Evolutionary conservation across 1,140 invertebrate genomes (phyloP).

Genomic region (Pseudachorutes palmiensis): DNA sequence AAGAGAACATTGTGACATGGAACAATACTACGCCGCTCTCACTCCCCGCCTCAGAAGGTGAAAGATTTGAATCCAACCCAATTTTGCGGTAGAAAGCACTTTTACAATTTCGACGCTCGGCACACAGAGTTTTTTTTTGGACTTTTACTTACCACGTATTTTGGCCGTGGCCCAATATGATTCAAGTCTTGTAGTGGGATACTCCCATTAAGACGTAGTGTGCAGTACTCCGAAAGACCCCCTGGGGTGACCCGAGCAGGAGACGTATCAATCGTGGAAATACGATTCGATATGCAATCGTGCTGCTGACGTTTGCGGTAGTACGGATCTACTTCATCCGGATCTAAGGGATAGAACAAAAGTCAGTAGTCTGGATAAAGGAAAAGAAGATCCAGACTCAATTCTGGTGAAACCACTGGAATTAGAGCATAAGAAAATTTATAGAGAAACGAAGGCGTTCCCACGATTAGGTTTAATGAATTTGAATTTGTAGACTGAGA

Average conservation of each 20-base stretch:
- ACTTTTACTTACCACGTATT: slow-evolving; percentile 43
- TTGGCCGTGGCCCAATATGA: slow-evolving; percentile 41
- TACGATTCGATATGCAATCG: too few relatives aligned
- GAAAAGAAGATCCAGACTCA: slow-evolving; percentile 15
- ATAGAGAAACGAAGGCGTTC: too few relatives aligned
- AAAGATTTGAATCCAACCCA: too few relatives aligned
- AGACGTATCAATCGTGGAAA: slow-evolving; percentile 69
- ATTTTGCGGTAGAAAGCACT: neutral
- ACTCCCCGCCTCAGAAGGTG: too few relatives aligned
- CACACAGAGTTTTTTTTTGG: neutral
- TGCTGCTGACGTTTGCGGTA: slow-evolving; percentile 56
- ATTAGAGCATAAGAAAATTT: too few relatives aligned
- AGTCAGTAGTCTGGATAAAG: too few relatives aligned
- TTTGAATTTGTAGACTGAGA: too few relatives aligned
- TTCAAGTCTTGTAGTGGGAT: slow-evolving; percentile 53
- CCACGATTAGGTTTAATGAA: too few relatives aligned
- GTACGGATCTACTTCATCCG: slow-evolving; percentile 46
- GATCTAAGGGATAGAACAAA: slow-evolving; percentile 23
- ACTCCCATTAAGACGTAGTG: slow-evolving; percentile 52
- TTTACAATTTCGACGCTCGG: neutral
- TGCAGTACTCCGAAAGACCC: slow-evolving; percentile 53
- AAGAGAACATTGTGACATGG: too few relatives aligned
- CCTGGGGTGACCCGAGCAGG: slow-evolving; percentile 48
- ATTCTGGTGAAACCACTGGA: neutral
- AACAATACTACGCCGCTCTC: too few relatives aligned